Evolutionary conservation across 2,888 invertebrate genomes (phyloP).

Genomic region (Uropetala carovei): DNA sequence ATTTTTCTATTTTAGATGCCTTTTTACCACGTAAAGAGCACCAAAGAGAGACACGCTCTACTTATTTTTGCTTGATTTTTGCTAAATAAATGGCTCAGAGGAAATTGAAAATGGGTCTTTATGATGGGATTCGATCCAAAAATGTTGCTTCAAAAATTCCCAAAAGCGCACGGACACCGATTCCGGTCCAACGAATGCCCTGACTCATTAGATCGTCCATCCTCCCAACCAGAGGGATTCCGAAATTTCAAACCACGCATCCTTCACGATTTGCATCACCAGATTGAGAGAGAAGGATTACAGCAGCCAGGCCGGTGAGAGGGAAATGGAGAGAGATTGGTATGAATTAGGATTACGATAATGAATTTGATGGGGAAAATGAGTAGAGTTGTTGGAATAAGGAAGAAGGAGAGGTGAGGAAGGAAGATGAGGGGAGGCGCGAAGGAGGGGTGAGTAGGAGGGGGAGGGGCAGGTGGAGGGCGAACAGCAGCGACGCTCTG

Average conservation of each 20-base stretch:
- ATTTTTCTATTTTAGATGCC: no score
- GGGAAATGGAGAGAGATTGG: background rate
- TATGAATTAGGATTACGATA: slow-evolving; percentile 47
- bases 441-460: background rate
- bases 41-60: no score
- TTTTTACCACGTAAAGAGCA: no score
- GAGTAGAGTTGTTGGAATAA: background rate
- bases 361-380: slow-evolving; percentile 23
- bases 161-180: background rate
- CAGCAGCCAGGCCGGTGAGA: background rate
- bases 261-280: background rate
- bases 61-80: no score
- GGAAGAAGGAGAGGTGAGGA: background rate
- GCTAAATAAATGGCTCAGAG: no score
- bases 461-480: background rate
- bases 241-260: background rate
- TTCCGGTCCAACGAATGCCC: background rate
- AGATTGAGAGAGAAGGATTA: background rate
- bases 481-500: background rate
- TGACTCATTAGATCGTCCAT: background rate
- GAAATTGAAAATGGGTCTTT: no score
- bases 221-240: background rate
- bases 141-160: no score
- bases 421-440: background rate
- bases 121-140: no score